Evolutionary conservation across 2,113 vertebrate genomes (phyloP), one percentile per base, ranked within the genome.

Genomic region (Periophthalmus modestus): DNA sequence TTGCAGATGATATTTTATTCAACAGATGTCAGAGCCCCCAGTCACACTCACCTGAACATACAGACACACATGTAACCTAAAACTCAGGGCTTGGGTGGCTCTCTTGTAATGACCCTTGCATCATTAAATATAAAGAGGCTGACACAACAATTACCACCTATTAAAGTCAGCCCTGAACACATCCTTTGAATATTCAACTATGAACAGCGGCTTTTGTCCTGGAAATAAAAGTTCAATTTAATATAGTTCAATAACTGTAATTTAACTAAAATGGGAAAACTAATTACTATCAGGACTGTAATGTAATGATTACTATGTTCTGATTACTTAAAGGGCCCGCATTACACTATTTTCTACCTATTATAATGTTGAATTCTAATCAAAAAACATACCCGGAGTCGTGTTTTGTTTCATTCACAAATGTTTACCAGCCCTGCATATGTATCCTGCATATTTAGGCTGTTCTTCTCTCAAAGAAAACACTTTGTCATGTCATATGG

Each of bases 81-180:
- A 80, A 82, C 89, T 71, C 24, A 16, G 7, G 77, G 82, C 70
- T 83, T 87, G 85, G 77, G 75, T 88, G 73, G 76, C 77, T 86
- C 70, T 81, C 84, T 91, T 89, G 91, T 91, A 89, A 92, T 91
- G 84, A 87, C 85, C 89, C 85, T 84, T 85, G 83, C 87, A 84
- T 85, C 89, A 91, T 92, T 91, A 92, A 92, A 91, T 85, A 92
- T 89, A 82, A 86, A 92, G 61, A 69, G 79, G 80, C 82, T 65
- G 77, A 91, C 91, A 92, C 75, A 85, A 73, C 89, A 89, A 92
- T 92, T 92, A 92, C 89, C 88, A 90, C 89, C 87, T 83, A 89
- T 91, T 88, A 92, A 78, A 87, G 82, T 78, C 78, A 23, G 74
- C 80, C 77, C 15, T 23, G 19, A 83, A 82, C 63, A 69, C 54